phyloP scores from a whole-genome alignment of 1,140 invertebrate genomes.

The Drosophila santomea region DNA sequence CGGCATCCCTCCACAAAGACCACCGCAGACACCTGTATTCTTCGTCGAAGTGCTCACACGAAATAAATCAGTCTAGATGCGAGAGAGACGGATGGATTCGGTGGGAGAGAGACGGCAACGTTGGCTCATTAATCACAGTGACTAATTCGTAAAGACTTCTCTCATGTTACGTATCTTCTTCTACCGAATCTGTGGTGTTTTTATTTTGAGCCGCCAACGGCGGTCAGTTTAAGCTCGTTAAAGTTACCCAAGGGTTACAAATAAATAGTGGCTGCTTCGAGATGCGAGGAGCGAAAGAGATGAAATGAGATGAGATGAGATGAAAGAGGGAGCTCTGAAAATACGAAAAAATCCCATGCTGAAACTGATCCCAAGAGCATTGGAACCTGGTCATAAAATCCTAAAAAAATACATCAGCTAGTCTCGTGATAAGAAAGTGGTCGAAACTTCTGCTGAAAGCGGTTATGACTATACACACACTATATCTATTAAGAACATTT shows the following conservation, averaged over 20 bases:
- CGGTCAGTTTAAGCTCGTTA: conserved; percentile 64
- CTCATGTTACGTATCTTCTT: conserved; percentile 4
- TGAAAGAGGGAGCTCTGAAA: conserved; percentile 2
- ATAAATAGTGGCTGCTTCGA: conserved; percentile 30
- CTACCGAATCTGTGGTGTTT: conserved; percentile 20
- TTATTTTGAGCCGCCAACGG: conserved; percentile 33
- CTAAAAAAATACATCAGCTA: too few relatives aligned
- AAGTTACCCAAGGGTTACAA: conserved; percentile 54
- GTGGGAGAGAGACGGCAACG: conserved; percentile 13
- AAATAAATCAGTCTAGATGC: conserved; percentile 50
- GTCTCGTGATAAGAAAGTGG: too few relatives aligned
- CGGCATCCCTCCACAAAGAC: conserved; percentile 2
- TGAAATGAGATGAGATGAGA: background rate
- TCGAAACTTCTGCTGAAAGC: too few relatives aligned
- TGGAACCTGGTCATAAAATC: too few relatives aligned
- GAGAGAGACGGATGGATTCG: background rate
- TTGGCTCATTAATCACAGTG: conserved; percentile 73
- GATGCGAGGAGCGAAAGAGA: conserved; percentile 1
- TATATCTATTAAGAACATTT: too few relatives aligned
- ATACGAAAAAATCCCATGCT: too few relatives aligned
- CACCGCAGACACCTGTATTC: conserved; percentile 41
- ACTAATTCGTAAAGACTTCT: conserved; percentile 56
- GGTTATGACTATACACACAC: too few relatives aligned
- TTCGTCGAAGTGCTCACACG: conserved; percentile 46
- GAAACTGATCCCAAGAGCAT: too few relatives aligned